Base-by-base conservation (phyloP, 2,113 vertebrate species). In the Poicephalus gulielmi region DNA sequence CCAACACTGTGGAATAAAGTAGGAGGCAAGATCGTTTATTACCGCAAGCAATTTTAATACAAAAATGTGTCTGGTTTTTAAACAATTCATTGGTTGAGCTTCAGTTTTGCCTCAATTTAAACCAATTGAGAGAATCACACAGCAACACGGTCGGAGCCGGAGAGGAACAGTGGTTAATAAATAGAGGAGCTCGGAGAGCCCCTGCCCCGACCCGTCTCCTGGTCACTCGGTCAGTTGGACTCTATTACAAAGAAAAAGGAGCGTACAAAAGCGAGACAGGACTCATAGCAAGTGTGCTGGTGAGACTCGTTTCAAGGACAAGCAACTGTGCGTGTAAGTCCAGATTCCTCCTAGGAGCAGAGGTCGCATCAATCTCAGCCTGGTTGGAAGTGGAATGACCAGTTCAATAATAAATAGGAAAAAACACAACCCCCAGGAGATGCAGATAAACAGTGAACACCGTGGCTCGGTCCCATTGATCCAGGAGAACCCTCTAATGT, bases 21-120 rank as follows among this genome's bases (percentile, higher is more conserved):
- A 96, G 97, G 96, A 98, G 97, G 97, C 97, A 94, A 96, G 95
- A 95, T 67, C 0, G 39, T 95, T 97, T 97, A 97, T 99, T 99
- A 99, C 98, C 98, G 99, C 99, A 99, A 99, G 99, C 99, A 99
- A 99, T 98, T 98, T 99, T 99, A 99, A 99, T 99, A 99, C 98
- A 99, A 99, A 98, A 99, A 99, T 97, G 98, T 98, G 98, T 98
- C 97, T 98, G 97, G 90, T 97, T 95, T 98, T 98, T 98, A 99
- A 99, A 99, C 98, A 98, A 98, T 98, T 98, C 98, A 98, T 98
- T 99, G 98, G 96, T 98, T 98, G 97, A 98, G 97, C 95, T 98
- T 98, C 98, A 84, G 94, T 97, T 98, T 96, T 97, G 97, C 98
- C 97, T 98, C 97, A 97, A 98, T 98, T 97, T 97, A 87, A 97